These are phyloP conservation scores for Cheilinus undulatus DNA, from an alignment of 2,113 vertebrate genomes.

Conservation along the genomic window DNA sequence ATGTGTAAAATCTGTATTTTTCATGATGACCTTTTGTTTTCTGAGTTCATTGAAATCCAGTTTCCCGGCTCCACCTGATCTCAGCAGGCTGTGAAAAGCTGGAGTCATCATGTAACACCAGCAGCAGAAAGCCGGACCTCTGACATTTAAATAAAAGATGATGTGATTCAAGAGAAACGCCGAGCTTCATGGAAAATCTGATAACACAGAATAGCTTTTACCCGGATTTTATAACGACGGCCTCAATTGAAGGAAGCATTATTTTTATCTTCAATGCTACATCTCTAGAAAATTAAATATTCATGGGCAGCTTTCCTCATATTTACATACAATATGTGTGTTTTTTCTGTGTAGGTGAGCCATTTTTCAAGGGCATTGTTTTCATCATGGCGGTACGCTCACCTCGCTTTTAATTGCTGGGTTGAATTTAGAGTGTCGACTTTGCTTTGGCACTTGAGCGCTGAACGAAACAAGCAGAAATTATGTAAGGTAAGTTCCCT, in stretches of 20 bases:
- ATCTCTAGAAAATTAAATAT: slow-evolving; percentile 70
- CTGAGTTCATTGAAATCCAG: slow-evolving; percentile 56
- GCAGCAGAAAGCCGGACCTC: slow-evolving; percentile 56
- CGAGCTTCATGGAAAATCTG: slow-evolving; percentile 73
- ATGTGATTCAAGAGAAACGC: slow-evolving; percentile 75
- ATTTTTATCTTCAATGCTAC: slow-evolving; percentile 69
- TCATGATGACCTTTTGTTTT: slow-evolving; percentile 62
- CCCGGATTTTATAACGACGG: slow-evolving; percentile 65
- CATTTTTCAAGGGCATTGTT: slow-evolving; percentile 54
- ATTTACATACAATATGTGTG: slow-evolving; percentile 71
- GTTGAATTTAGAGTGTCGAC: slow-evolving; percentile 48
- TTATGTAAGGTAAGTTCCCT: slow-evolving; percentile 69
- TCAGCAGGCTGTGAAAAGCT: slow-evolving; percentile 66
- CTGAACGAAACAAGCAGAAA: slow-evolving; percentile 69
- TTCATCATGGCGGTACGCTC: slow-evolving; percentile 39
- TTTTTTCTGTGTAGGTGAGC: slow-evolving; percentile 53
- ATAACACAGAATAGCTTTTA: slow-evolving; percentile 81
- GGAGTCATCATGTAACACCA: slow-evolving; percentile 63
- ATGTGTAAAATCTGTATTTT: slow-evolving; percentile 31
- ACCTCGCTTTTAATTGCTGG: slow-evolving; percentile 67
- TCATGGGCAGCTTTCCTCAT: slow-evolving; percentile 58
- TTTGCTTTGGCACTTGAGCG: slow-evolving; percentile 40
- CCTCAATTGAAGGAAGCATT: slow-evolving; percentile 65
- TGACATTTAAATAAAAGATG: slow-evolving; percentile 85
- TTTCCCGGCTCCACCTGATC: slow-evolving; percentile 51